Base-by-base conservation (phyloP, 1,140 invertebrate species). In the Drosophila baimaii region DNA sequence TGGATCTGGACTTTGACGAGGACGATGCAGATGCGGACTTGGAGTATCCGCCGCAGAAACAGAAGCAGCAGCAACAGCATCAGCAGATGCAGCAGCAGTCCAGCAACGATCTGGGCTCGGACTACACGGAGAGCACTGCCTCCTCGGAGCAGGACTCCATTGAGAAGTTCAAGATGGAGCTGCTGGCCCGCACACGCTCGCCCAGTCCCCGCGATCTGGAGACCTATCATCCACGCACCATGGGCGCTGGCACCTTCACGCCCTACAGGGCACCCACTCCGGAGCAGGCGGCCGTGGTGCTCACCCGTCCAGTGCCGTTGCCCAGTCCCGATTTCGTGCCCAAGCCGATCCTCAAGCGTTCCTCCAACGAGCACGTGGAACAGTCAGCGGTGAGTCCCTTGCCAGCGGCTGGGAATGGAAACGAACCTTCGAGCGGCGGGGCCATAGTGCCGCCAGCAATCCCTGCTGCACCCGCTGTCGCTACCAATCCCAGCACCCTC, bases 301-400 rank as follows among this genome's bases (percentile, higher is more conserved):
- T 93, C 9, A 93, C 92, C 8, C 94, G 94, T 69, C 93, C 93
- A 10, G 90, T 94, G 46, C 93, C 94, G 19, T 92, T 94, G 25
- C 93, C 94, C 2, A 94, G 94, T 84, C 94, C 94, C 0, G 94
- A 94, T 80, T 94, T 95, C 76, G 84, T 95, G 33, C 96, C 95
- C 7, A 96, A 96, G 83, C 96, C 96, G 7, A 96, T 96, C 73
- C 79, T 96, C 5, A 96, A 96, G 77, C 92, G 93, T 23, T 92
- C 91, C 5, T 88, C 90, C 92, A 94, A 86, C 72, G 88, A 85
- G 82, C 91, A 84, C 25, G 72, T 91, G 17, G 79, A 90, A 19
- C 79, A 54, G 25, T 55, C 65, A 0, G 17, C 49, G 25, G 61
- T 43, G 7, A 84, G 72, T 49, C 62, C 27, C 0, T 21, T 47